Evolutionary conservation across 2,797 vertebrate genomes (phyloP), one percentile per base, ranked within the genome.

Genomic region (Coregonus sp.): DNA sequence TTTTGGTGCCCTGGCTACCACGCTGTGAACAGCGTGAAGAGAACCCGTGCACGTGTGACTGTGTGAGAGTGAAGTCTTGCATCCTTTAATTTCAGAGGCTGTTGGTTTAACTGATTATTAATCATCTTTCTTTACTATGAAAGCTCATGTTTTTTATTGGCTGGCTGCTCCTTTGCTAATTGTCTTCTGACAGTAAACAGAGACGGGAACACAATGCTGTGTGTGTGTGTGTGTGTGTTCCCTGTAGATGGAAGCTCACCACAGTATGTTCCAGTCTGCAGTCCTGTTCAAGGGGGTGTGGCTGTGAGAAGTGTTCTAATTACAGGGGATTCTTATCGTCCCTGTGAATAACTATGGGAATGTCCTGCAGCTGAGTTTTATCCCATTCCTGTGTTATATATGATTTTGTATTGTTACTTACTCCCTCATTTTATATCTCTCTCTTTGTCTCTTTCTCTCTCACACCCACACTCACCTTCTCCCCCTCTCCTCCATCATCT

Each of bases 271-370:
- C 85, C 80, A 85, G 70, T 25, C 88, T 89, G 20, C 59, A 61
- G n/a, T 81, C 87, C 81, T 80, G 82, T 78, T 29, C 65, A 81
- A 85, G 87, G 83, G 79, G 14, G 79, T 80, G 84, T 73, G 51
- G 83, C 83, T 86, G 75, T 81, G 76, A 86, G 84, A 88, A 85
- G 77, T 75, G 79, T 74, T 84, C 86, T 90, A 92, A 91, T 91
- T 89, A 84, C 87, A 84, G 90, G 87, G 84, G 83, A 70, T 79
- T 85, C 83, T 85, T 89, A 85, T 89, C 86, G 86, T 85, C 82
- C 84, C 78, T 84, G 81, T 81, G 81, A 82, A 76, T 75, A n/a
- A 67, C 31, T 35, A 35, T 67, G 65, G 29, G 31, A 67, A 35
- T 15, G 65, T 35, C 5, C 65, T 67, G 65, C 9, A 29, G 63